These are phyloP conservation scores for Triplophysa rosa DNA, from an alignment of 2,113 vertebrate species.

Conservation along the genomic window DNA sequence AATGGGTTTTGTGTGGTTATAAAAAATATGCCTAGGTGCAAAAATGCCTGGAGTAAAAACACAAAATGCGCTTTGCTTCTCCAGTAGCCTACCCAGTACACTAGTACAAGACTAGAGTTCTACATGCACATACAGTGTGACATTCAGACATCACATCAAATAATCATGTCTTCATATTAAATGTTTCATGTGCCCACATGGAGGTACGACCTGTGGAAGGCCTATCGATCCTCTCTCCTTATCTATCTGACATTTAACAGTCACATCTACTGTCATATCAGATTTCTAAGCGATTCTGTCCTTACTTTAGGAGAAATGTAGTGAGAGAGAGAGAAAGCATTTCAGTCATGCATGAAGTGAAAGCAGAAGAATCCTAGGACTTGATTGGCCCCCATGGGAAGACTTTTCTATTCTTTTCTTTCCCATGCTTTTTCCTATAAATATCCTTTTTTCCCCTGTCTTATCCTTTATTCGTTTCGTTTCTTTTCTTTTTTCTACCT, in stretches of 20 bases:
- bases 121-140: not conserved
- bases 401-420: not conserved
- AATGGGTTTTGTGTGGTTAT: not conserved
- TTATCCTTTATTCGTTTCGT: too few relatives aligned
- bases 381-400: slow-evolving; percentile 41
- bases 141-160: slow-evolving; percentile 34
- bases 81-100: not conserved
- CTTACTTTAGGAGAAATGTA: slow-evolving; percentile 65
- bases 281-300: slow-evolving; percentile 75
- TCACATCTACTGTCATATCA: slow-evolving; percentile 61
- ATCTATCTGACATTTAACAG: slow-evolving; percentile 70
- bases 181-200: slow-evolving; percentile 31
- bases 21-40: not conserved
- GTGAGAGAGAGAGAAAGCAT: not conserved
- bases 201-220: slow-evolving; percentile 50
- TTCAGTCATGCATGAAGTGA: slow-evolving; percentile 58
- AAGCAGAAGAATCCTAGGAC: slow-evolving; percentile 34
- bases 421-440: not conserved
- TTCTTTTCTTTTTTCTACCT: not conserved
- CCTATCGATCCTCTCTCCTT: slow-evolving; percentile 68
- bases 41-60: not conserved
- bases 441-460: not conserved
- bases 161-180: slow-evolving; percentile 37
- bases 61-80: not conserved
- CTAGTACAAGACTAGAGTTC: not conserved